These are phyloP conservation scores for Hirtodrosophila cameraria DNA, from an alignment of 2,888 invertebrate genomes.

Conservation along the genomic window DNA sequence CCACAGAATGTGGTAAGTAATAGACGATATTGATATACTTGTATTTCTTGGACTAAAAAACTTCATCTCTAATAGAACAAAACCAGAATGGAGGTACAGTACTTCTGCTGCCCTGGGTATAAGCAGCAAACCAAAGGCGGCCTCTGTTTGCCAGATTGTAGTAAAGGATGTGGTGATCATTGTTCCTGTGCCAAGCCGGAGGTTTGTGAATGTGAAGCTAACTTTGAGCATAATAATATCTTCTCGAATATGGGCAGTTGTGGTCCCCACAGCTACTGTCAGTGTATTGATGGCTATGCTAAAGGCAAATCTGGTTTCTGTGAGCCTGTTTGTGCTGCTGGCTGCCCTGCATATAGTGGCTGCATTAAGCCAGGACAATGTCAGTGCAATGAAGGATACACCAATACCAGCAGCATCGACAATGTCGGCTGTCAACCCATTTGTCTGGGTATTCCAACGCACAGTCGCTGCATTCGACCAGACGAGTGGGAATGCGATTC, in stretches of 20 bases:
- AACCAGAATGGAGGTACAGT: not conserved
- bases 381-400: conserved; percentile 18
- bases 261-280: not conserved
- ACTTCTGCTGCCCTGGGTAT: conserved; percentile 28
- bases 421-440: conserved; percentile 7
- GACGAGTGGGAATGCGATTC: conserved; percentile 46
- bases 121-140: conserved; percentile 2
- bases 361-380: conserved; percentile 14
- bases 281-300: conserved; percentile 10
- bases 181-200: conserved; percentile 8
- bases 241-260: not conserved
- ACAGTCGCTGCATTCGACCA: conserved; percentile 41
- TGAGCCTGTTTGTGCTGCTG: conserved; percentile 26
- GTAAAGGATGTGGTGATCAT: not conserved
- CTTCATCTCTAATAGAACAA: not conserved
- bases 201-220: not conserved
- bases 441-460: conserved; percentile 31
- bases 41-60: not conserved
- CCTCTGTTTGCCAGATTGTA: conserved; percentile 11
- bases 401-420: not conserved
- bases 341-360: conserved; percentile 30
- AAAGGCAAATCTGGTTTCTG: conserved; percentile 6
- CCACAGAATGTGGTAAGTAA: not conserved
- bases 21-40: not conserved
- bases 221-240: no score